phyloP scores from a whole-genome alignment of 2,113 vertebrate genomes.

The Furnarius figulus region DNA sequence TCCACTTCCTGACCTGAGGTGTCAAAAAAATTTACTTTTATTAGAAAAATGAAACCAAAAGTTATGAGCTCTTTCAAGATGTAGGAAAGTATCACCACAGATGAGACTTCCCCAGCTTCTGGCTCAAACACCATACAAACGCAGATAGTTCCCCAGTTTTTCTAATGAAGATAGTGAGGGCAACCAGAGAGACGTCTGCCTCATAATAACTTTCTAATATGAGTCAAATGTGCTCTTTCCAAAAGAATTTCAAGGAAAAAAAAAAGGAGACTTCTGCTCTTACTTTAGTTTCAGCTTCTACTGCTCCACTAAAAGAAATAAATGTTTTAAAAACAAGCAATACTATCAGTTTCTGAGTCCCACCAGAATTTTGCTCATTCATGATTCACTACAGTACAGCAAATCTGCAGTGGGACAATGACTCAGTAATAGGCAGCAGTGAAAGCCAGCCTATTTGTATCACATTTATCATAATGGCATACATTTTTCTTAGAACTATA shows the following conservation, averaged over 20 bases:
- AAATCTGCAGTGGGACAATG: background rate
- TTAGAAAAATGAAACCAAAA: background rate
- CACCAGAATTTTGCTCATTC: background rate
- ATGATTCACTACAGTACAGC: background rate
- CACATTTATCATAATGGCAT: background rate
- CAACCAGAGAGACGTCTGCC: background rate
- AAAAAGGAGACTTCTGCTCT: background rate
- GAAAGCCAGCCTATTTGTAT: background rate
- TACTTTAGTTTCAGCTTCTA: background rate
- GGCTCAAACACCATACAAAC: background rate
- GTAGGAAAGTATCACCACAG: background rate
- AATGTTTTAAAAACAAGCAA: background rate
- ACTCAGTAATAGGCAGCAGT: background rate
- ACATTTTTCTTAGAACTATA: background rate
- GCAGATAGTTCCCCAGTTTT: background rate
- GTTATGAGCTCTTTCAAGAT: background rate
- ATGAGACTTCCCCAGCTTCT: background rate
- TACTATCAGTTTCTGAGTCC: background rate
- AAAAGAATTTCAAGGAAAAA: background rate
- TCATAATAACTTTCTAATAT: background rate
- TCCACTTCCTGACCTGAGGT: background rate
- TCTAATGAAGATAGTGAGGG: background rate
- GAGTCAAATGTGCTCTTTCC: background rate
- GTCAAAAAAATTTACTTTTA: background rate
- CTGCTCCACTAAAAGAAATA: background rate